These are phyloP conservation scores for Morus bassanus DNA, from an alignment of 2,797 vertebrate genomes.

Conservation along the genomic window DNA sequence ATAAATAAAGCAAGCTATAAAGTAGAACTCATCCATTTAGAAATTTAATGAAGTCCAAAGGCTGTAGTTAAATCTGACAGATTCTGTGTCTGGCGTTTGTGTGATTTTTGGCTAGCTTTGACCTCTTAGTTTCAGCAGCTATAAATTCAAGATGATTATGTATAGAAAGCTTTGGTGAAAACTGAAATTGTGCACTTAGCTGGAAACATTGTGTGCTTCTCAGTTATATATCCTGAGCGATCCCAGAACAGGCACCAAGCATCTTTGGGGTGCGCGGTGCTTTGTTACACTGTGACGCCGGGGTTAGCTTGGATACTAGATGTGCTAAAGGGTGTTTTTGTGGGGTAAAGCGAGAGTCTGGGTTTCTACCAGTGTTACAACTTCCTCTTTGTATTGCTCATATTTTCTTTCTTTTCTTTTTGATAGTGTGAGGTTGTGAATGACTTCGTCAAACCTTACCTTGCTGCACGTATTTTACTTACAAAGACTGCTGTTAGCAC, in stretches of 20 bases:
- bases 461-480: neutral
- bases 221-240: fast-evolving
- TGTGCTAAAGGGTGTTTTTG: neutral
- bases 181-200: no score
- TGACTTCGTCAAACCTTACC: neutral
- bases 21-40: neutral
- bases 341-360: neutral
- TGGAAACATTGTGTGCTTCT: neutral
- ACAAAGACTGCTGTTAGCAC: neutral
- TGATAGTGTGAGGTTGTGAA: neutral
- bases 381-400: fast-evolving
- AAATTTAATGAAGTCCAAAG: neutral
- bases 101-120: neutral
- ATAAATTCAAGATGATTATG: neutral
- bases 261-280: no score
- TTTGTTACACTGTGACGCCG: neutral
- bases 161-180: neutral
- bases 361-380: neutral
- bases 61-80: neutral
- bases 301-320: neutral
- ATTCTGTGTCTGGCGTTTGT: neutral
- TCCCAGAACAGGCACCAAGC: neutral
- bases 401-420: neutral
- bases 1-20: neutral
- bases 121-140: neutral